These are phyloP conservation scores for Uria aalge DNA, from an alignment of 2,113 vertebrate species.

Conservation along the genomic window DNA sequence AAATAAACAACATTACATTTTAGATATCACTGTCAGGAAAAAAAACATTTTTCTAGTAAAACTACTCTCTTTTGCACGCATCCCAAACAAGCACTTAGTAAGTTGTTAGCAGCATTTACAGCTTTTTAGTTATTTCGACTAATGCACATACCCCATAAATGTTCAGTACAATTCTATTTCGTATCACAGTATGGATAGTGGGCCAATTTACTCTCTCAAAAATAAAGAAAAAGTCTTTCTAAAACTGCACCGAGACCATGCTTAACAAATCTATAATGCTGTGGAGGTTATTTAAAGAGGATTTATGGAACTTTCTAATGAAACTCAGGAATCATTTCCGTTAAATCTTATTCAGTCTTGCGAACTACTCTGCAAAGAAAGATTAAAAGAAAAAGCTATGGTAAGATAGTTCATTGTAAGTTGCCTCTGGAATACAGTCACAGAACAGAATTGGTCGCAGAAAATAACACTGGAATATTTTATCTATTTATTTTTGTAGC, in stretches of 20 bases:
- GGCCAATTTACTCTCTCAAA: not conserved
- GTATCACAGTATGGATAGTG: not conserved
- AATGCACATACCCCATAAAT: not conserved
- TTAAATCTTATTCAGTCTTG: constrained; percentile 39
- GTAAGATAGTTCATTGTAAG: not conserved
- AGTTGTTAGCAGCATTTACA: not conserved
- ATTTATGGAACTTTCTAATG: constrained; percentile 45
- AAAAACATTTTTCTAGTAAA: not conserved
- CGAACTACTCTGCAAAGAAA: constrained; percentile 49
- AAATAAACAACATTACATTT: constrained; percentile 22
- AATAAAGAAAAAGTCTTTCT: not conserved
- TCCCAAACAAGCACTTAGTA: not conserved
- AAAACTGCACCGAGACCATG: not conserved
- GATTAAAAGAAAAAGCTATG: constrained; percentile 25
- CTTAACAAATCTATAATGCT: not conserved
- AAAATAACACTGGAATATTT: constrained; percentile 48
- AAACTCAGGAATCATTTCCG: constrained; percentile 17
- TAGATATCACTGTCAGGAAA: not conserved
- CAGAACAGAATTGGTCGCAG: constrained; percentile 30
- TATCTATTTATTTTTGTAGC: constrained; percentile 7
- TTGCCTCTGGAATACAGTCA: constrained; percentile 31
- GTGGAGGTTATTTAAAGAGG: not conserved
- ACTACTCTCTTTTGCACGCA: not conserved
- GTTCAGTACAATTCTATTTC: not conserved
- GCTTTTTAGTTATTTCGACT: not conserved